Evolutionary conservation across 2,888 invertebrate genomes (phyloP).

Genomic region (Meta bourneti): DNA sequence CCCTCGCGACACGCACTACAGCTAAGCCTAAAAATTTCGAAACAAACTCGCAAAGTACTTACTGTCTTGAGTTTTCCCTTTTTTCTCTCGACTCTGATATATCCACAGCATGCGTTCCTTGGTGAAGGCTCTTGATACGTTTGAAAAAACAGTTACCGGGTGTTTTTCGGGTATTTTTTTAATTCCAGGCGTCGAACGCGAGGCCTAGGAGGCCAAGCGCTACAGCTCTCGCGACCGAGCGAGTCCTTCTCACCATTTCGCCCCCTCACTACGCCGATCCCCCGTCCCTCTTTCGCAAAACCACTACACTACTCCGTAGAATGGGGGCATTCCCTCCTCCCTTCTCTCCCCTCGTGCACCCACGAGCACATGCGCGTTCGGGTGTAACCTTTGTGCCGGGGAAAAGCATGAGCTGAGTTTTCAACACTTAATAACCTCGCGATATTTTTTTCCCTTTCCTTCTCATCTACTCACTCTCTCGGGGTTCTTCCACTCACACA

Average conservation of each 20-base stretch:
- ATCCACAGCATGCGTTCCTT: slow-evolving; percentile 5
- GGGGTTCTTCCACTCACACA: slow-evolving; percentile 46
- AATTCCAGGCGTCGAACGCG: slow-evolving; percentile 57
- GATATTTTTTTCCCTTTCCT: slow-evolving; percentile 27
- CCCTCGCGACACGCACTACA: slow-evolving; percentile 58
- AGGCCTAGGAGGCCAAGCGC: slow-evolving; percentile 70
- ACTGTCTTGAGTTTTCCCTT: slow-evolving; percentile 49
- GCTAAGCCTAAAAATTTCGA: slow-evolving; percentile 75
- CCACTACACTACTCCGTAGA: slow-evolving; percentile 75
- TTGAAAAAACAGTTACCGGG: slow-evolving; percentile 9
- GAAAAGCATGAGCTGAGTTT: slow-evolving; percentile 71
- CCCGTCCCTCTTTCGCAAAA: slow-evolving; percentile 72
- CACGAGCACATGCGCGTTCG: slow-evolving; percentile 76
- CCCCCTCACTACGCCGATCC: slow-evolving; percentile 68
- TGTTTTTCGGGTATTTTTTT: slow-evolving; percentile 8
- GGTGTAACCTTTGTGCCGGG: slow-evolving; percentile 76
- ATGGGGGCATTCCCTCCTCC: slow-evolving; percentile 71
- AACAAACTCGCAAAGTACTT: slow-evolving; percentile 54
- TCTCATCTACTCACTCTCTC: slow-evolving; percentile 21
- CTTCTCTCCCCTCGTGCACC: slow-evolving; percentile 41
- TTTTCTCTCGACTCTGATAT: neutral
- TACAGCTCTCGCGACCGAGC: slow-evolving; percentile 58
- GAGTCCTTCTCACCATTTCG: slow-evolving; percentile 63
- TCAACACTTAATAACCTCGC: slow-evolving; percentile 71
- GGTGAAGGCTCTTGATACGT: neutral